phyloP scores from a whole-genome alignment of 1,140 invertebrate genomes.

The Nasonia vitripennis region DNA sequence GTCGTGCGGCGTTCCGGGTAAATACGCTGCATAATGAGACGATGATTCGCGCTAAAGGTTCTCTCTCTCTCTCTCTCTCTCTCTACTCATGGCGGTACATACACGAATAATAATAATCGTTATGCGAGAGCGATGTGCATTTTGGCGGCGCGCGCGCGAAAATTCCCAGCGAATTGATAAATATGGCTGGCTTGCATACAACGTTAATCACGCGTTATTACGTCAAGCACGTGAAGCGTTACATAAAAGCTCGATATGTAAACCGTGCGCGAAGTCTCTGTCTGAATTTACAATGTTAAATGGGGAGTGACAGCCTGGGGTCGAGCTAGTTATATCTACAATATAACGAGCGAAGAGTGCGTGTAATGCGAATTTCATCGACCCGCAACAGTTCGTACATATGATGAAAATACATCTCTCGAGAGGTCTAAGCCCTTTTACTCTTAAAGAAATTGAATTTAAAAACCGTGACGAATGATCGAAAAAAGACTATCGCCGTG shows the following conservation, averaged over 20 bases:
- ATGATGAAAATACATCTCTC: too few relatives aligned
- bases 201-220: neutral
- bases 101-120: neutral
- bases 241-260: neutral
- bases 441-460: too few relatives aligned
- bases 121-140: neutral
- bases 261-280: neutral
- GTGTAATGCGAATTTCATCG: neutral
- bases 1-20: neutral
- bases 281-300: neutral
- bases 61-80: slow-evolving; percentile 3
- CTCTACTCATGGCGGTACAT: neutral
- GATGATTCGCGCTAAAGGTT: slow-evolving; percentile 14
- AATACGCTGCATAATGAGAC: slow-evolving; percentile 24
- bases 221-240: neutral
- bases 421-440: too few relatives aligned
- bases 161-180: neutral
- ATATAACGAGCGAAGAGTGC: neutral
- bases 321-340: neutral
- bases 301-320: neutral
- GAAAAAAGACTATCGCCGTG: too few relatives aligned
- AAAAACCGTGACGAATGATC: too few relatives aligned
- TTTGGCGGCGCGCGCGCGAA: neutral
- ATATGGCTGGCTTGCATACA: neutral
- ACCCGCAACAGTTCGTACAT: too few relatives aligned